Evolutionary conservation across 2,113 vertebrate species (phyloP).

Genomic region (Mastomys natalensis): DNA sequence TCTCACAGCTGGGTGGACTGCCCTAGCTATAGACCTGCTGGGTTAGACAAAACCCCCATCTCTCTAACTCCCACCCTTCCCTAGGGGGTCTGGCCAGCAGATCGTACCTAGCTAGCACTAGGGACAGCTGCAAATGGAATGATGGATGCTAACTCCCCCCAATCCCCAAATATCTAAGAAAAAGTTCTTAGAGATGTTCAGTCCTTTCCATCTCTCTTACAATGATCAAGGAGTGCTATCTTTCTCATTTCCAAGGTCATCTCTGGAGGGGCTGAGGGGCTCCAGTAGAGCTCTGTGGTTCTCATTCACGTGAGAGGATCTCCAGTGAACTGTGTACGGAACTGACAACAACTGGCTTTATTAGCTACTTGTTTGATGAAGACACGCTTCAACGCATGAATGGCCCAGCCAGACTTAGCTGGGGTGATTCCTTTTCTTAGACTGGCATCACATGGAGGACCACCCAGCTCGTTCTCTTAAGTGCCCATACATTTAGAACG

Average conservation of each 20-base stretch:
- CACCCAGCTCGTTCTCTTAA: background rate
- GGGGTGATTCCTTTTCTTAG: conserved; percentile 5
- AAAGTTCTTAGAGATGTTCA: background rate
- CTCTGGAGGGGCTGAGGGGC: too few relatives aligned
- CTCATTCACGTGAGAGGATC: too few relatives aligned
- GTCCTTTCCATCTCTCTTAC: background rate
- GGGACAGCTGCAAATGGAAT: background rate
- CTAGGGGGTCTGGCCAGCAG: background rate
- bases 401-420: background rate
- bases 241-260: background rate
- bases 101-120: background rate
- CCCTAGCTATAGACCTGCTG: background rate
- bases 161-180: background rate
- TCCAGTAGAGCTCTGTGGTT: background rate
- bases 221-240: background rate
- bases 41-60: background rate
- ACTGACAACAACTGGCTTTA: background rate
- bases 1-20: fast-evolving
- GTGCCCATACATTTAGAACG: background rate
- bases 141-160: background rate
- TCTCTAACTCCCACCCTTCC: background rate
- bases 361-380: background rate
- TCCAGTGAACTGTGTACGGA: background rate
- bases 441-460: conserved; percentile 1
- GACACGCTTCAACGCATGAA: background rate